Base-by-base conservation (phyloP, 1,140 invertebrate genomes). In the Agrilus planipennis region DNA sequence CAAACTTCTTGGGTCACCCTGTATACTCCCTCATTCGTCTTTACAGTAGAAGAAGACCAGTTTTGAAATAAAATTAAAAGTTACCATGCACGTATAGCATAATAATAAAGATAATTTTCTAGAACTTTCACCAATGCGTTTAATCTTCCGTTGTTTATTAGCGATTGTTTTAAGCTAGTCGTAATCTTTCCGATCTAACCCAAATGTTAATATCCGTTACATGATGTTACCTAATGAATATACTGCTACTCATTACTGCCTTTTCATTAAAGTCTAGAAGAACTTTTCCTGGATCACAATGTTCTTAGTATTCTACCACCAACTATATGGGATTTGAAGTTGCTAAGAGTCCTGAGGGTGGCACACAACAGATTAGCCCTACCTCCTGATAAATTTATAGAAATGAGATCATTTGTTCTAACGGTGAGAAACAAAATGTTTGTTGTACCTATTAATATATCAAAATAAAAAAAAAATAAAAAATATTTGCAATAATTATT, bases 211-310 rank as follows among this genome's bases (percentile, higher is more conserved):
- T 25, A 23, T 28, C 15, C 18, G 23, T 23, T 18, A 5, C 10
- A 25, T 28, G 28, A 34, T 16, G 10, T 34, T 34, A 31, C 7
- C 14, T 25, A 16, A 15, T 25, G 22, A 29, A 10, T 17, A 25
- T 37, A 35, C 16, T 9, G 30, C 19, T n/a, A 31, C 44, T 14
- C 50, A 53, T 52, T 55, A 56, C 57, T 50, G 44, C 49, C 55
- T 52, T 58, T 21, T 36, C 6, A 36, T 74, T 72, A 4, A 63
- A 84, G 80, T 52, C 61, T 84, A 52, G 70, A 73, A 52, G 77
- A 81, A 53, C 55, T 84, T n/a, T 68, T 73, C 39, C 62, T 80
- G 36, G 79, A 79, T 60, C 69, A 77, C 54, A 84, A 82, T 72
- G 70, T 70, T 51, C 63, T 84, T 46, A 69, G 64, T 44, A 67